Evolutionary conservation across 1,140 invertebrate genomes (phyloP).

Genomic region (Papilio polytes): DNA sequence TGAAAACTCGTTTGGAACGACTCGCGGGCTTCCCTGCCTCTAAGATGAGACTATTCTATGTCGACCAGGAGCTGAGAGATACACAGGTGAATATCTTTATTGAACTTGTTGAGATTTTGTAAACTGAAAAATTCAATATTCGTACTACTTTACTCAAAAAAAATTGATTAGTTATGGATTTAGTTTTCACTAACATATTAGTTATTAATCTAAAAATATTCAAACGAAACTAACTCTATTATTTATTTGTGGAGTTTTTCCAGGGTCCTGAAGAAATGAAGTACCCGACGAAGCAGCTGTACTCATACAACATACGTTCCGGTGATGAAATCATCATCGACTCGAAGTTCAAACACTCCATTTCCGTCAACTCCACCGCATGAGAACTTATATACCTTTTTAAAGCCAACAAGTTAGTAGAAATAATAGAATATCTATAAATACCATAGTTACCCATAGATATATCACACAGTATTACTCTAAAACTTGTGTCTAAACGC

Average conservation of each 20-base stretch:
- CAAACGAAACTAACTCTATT: constrained; percentile 18
- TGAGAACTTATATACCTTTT: constrained; percentile 47
- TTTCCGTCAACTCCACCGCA: constrained; percentile 68
- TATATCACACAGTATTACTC: constrained; percentile 46
- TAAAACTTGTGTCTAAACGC: background rate
- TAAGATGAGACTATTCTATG: constrained; percentile 94
- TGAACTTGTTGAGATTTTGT: background rate
- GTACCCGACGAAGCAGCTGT: constrained; percentile 93
- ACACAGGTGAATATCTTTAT: constrained; percentile 70
- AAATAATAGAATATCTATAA: background rate
- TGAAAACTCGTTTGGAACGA: constrained; percentile 91
- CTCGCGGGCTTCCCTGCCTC: constrained; percentile 91
- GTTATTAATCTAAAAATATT: background rate
- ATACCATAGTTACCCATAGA: constrained; percentile 34
- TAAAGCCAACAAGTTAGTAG: constrained; percentile 18
- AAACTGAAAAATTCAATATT: too few relatives aligned
- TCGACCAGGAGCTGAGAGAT: constrained; percentile 89
- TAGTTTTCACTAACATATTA: too few relatives aligned
- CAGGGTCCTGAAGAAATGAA: constrained; percentile 94
- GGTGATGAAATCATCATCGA: constrained; percentile 97
- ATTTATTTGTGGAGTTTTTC: constrained; percentile 72
- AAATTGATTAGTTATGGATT: too few relatives aligned
- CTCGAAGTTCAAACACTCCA: constrained; percentile 85
- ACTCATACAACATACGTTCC: constrained; percentile 95
- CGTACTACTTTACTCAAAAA: too few relatives aligned